Evolutionary conservation across 92 coral and sea anemone species (phyloP).

Genomic region (Epizoanthus rinbou): DNA sequence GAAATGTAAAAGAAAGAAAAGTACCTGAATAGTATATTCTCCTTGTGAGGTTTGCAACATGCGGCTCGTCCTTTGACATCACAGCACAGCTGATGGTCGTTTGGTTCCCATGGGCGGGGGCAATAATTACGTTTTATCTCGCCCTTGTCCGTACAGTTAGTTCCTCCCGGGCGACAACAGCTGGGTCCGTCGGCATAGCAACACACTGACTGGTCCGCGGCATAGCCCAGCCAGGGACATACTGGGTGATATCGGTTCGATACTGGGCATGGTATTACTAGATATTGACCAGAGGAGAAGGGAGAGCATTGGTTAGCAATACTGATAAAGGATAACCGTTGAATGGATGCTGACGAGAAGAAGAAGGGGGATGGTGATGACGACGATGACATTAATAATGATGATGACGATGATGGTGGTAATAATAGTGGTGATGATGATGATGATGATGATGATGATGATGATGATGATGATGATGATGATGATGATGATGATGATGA

Average conservation of each 20-base stretch:
- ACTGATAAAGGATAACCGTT: too few relatives aligned
- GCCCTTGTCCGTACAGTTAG: slow-evolving; percentile 64
- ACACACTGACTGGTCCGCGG: slow-evolving; percentile 35
- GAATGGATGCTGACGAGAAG: too few relatives aligned
- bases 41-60: slow-evolving; percentile 62
- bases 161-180: slow-evolving; percentile 82
- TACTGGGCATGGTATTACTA: slow-evolving; percentile 25
- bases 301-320: too few relatives aligned
- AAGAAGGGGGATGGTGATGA: too few relatives aligned
- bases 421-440: too few relatives aligned
- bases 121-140: slow-evolving; percentile 66
- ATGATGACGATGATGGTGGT: too few relatives aligned
- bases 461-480: too few relatives aligned
- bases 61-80: slow-evolving; percentile 54
- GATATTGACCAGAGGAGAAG: neutral
- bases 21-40: slow-evolving; percentile 6
- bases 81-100: slow-evolving; percentile 66
- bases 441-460: too few relatives aligned
- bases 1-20: too few relatives aligned
- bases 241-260: slow-evolving; percentile 30
- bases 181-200: slow-evolving; percentile 71
- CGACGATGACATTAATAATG: too few relatives aligned
- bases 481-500: too few relatives aligned
- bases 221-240: slow-evolving; percentile 40
- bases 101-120: slow-evolving; percentile 73